Evolutionary conservation across 2,888 invertebrate species (phyloP), one percentile per base, ranked within the genome.

Genomic region (Trissoscelio sp.): DNA sequence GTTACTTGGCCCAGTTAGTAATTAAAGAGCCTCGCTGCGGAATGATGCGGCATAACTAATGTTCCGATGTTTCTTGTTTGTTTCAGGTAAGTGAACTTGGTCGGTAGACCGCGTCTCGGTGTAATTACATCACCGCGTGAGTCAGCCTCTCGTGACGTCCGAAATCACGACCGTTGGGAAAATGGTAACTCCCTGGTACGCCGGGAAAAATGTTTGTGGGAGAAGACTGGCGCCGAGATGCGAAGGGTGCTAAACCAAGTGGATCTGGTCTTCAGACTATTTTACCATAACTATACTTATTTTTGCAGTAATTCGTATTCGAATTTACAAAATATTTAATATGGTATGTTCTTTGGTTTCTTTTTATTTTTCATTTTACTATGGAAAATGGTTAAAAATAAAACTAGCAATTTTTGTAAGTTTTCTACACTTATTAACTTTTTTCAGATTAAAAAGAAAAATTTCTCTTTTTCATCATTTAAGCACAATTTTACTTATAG

Each of bases 91-190:
- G 79, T 74, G 62, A 79, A 79, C 74, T 79, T 69, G 66, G 55
- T 69, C 55, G 79, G 62, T 66, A 72, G 79, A 79, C 66, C 55
- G 62, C 58, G 46, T 69, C 80, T 74, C 48, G 57, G 57, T 64
- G 74, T 75, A 75, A 80, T 80, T 75, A 74, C 80, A 75, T 80
- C 62, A 80, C 74, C 39, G 70, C 74, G 70, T 79, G 72, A 79
- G 72, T 79, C 73, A 79, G 58, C 62, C 53, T 73, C 66, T 64
- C 74, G 66, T 55, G 67, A 66, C 48, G 69, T 67, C 67, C 69
- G 60, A 69, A 67, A 77, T 77, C 77, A 53, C 51, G 51, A 60
- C 46, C 44, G 69, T 60, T 73, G 67, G 73, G 62, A 67, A 74
- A 79, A 69, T 74, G 53, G 51, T 51, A 51, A 79, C 55, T 55